Percentiles rank a stretch among this genome's conserved stretches.
phyloP scores from a whole-genome alignment of 2,797 vertebrate species.

The Cygnus olor region DNA sequence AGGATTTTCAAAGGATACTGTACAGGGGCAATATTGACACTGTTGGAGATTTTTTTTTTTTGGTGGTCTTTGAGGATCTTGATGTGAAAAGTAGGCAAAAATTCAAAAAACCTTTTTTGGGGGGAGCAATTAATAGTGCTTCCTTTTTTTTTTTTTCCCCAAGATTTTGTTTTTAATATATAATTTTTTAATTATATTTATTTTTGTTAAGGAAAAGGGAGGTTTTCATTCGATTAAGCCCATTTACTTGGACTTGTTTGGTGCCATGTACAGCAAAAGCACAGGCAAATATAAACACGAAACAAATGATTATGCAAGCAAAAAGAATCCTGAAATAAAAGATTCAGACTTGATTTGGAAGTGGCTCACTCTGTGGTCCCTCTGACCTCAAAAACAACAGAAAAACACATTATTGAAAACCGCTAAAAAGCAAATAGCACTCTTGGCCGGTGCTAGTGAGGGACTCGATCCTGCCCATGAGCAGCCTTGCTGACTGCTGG shows the following conservation, averaged over 20 bases:
- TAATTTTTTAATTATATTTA: background rate
- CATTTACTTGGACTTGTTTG: background rate
- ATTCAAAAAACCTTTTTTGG: background rate
- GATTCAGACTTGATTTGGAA: conserved; percentile 14
- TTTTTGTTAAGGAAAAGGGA: background rate
- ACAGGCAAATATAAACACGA: conserved; percentile 10
- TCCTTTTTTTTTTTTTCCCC: too few relatives aligned
- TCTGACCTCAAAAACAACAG: conserved; percentile 50
- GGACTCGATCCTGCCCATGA: accelerated
- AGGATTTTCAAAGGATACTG: background rate
- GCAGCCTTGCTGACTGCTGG: background rate
- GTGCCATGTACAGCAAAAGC: background rate
- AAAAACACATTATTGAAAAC: conserved; percentile 49
- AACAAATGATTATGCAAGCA: background rate
- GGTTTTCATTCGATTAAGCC: background rate
- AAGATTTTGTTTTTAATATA: background rate
- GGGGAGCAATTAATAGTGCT: accelerated
- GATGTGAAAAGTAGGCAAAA: background rate
- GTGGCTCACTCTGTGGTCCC: conserved; percentile 13
- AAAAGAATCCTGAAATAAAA: conserved; percentile 29
- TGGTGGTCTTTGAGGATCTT: background rate
- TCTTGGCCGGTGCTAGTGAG: background rate
- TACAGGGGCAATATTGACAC: accelerated
- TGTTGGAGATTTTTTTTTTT: background rate
- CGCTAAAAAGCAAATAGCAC: background rate